A percentile compares a stretch with the other conserved stretches of the same genome.
phyloP scores from a whole-genome alignment of 2,113 vertebrate species.

The Callaeas wilsoni region DNA sequence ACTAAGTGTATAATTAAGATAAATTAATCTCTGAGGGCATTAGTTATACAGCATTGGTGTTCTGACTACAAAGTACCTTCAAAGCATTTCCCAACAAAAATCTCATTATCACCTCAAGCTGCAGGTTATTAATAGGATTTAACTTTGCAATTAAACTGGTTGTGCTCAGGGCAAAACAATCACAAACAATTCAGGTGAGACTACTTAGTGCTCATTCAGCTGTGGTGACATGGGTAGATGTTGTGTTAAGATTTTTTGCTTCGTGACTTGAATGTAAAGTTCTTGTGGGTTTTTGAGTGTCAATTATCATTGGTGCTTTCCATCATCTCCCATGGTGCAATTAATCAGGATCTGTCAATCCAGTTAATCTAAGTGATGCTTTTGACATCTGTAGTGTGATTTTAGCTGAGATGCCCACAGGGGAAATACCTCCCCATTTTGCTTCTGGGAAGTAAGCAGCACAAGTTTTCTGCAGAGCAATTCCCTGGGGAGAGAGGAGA shows the following conservation, averaged over 20 bases:
- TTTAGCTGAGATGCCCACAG: neutral
- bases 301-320: neutral
- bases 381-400: neutral
- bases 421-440: neutral
- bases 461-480: neutral
- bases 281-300: neutral
- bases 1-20: neutral
- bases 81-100: neutral
- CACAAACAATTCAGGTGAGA: neutral
- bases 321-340: neutral
- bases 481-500: neutral
- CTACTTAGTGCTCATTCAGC: neutral
- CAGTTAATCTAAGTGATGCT: neutral
- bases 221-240: neutral
- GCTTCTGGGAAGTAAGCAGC: neutral
- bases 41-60: neutral
- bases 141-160: neutral
- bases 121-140: neutral
- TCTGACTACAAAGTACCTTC: neutral
- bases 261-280: neutral
- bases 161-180: neutral
- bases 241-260: neutral
- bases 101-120: neutral
- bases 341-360: neutral
- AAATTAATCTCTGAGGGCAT: neutral